Evolutionary conservation across 2,888 invertebrate species (phyloP).

Genomic region (Xestia c-nigrum): DNA sequence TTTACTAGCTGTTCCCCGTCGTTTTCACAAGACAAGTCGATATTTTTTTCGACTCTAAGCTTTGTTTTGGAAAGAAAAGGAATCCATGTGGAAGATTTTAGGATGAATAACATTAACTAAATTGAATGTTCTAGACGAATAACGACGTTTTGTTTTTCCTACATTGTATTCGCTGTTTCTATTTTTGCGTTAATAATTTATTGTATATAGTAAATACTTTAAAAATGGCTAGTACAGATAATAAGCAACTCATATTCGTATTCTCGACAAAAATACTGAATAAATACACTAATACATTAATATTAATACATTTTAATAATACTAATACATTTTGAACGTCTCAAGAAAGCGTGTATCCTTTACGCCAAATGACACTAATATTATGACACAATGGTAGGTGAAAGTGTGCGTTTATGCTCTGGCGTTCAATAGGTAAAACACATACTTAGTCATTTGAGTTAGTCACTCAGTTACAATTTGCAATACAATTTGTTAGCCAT

Average conservation of each 20-base stretch:
- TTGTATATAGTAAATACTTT: neutral
- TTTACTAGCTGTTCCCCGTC: too few species aligned
- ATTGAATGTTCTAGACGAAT: neutral
- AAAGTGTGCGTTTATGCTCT: too few species aligned
- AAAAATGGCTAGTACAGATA: neutral
- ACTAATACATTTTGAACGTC: too few species aligned
- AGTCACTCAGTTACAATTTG: neutral
- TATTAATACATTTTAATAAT: too few species aligned
- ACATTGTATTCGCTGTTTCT: neutral
- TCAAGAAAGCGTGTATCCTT: too few species aligned
- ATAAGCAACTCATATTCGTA: too few species aligned
- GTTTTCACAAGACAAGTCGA: neutral
- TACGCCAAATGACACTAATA: too few species aligned
- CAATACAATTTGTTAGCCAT: neutral
- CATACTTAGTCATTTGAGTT: neutral
- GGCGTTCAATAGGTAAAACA: neutral
- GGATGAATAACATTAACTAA: neutral
- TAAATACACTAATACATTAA: too few species aligned
- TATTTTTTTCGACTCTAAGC: neutral
- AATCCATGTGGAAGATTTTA: neutral
- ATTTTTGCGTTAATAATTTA: too few species aligned
- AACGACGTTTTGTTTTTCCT: too few species aligned
- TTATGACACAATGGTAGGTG: too few species aligned
- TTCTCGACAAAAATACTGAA: too few species aligned
- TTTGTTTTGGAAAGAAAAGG: neutral